phyloP scores from a whole-genome alignment of 53 echinoderm and acorn worm genomes.

The Astropecten irregularis region DNA sequence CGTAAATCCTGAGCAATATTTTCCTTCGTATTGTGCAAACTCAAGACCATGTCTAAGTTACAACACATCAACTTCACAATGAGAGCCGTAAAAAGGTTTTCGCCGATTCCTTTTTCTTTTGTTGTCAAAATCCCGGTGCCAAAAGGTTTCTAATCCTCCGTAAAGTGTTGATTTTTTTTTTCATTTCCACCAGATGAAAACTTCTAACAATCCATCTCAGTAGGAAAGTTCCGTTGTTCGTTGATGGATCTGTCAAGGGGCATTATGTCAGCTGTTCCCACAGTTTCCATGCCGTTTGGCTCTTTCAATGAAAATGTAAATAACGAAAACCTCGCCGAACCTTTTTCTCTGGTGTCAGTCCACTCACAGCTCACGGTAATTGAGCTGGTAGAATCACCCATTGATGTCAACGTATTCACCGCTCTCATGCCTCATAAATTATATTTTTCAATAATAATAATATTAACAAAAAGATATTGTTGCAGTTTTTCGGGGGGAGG shows the following conservation, averaged over 20 bases:
- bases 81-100: background rate
- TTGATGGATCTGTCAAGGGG: conserved; percentile 14
- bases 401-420: too few relatives aligned
- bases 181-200: background rate
- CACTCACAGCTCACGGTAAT: too few relatives aligned
- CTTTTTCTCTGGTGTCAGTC: too few relatives aligned
- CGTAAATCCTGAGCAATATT: background rate
- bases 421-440: too few relatives aligned
- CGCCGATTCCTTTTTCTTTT: background rate
- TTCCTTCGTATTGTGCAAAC: background rate
- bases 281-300: background rate
- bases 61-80: background rate
- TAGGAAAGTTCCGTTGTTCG: too few relatives aligned
- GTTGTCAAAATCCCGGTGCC: background rate
- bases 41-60: background rate
- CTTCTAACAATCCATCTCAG: too few relatives aligned
- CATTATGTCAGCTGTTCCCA: conserved; percentile 6
- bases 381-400: too few relatives aligned
- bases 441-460: too few relatives aligned
- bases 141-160: background rate
- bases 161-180: conserved; percentile 29
- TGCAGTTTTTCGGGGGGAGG: too few relatives aligned
- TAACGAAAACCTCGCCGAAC: too few relatives aligned
- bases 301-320: conserved; percentile 24
- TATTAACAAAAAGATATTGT: too few relatives aligned